These are phyloP conservation scores for Dioctria linearis DNA, from an alignment of 2,888 invertebrate species.

Conservation along the genomic window DNA sequence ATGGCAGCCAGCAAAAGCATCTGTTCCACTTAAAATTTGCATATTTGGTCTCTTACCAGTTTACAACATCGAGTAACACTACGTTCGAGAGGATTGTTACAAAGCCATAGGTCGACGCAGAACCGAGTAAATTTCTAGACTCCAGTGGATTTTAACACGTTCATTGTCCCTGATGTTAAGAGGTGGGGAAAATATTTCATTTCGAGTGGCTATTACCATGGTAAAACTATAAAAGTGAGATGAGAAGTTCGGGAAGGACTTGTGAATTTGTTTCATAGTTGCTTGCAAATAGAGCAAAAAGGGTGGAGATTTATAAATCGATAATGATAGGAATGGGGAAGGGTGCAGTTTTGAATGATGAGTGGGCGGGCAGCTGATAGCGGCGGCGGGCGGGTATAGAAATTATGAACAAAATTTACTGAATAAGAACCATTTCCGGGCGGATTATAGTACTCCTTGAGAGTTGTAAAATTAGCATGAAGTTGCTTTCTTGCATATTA, in stretches of 20 bases:
- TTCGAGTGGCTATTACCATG: neutral
- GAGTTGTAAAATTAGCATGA: conserved; percentile 25
- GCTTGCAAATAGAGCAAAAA: too few relatives aligned
- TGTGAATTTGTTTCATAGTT: neutral
- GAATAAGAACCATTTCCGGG: conserved; percentile 7
- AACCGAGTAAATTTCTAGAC: conserved; percentile 20
- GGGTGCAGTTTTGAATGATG: neutral
- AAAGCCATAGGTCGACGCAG: conserved; percentile 11
- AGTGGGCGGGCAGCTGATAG: neutral
- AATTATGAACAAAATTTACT: conserved; percentile 29
- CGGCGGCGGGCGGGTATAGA: neutral
- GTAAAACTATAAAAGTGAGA: neutral
- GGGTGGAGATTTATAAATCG: conserved; percentile 6
- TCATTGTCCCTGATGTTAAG: conserved; percentile 25
- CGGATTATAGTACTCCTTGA: conserved; percentile 12
- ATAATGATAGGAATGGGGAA: neutral
- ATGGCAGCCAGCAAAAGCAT: conserved; percentile 15
- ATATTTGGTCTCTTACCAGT: conserved; percentile 43
- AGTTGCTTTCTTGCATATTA: conserved; percentile 6
- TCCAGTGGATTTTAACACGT: conserved; percentile 33
- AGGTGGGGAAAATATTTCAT: conserved; percentile 21
- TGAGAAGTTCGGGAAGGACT: conserved; percentile 12
- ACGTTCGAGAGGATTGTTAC: conserved; percentile 26
- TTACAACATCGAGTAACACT: conserved; percentile 23
- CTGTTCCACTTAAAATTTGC: conserved; percentile 45